A percentile compares a stretch with the other conserved stretches of the same genome.
phyloP scores from a whole-genome alignment of 2,888 invertebrate species.

The Drosophila demipolita region DNA sequence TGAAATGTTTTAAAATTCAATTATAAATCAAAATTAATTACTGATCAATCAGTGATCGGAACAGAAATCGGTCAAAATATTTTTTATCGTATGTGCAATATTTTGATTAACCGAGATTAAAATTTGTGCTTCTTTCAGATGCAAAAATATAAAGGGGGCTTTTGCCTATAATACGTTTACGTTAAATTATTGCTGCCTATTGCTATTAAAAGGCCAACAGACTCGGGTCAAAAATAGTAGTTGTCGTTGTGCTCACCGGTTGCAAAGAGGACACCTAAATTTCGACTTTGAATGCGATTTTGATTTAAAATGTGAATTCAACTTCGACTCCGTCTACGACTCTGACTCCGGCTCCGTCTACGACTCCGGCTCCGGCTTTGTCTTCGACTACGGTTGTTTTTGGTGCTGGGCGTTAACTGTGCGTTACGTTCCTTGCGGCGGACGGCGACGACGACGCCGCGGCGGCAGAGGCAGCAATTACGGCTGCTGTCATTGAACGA shows the following conservation, averaged over 20 bases:
- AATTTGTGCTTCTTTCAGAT: too few relatives aligned
- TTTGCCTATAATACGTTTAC: background rate
- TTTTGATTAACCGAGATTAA: background rate
- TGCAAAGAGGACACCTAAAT: background rate
- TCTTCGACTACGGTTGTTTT: constrained; percentile 15
- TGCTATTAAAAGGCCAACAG: background rate
- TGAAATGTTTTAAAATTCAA: background rate
- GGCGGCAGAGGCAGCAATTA: constrained; percentile 41
- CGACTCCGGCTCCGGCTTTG: constrained; percentile 9
- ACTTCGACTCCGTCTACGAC: constrained; percentile 7
- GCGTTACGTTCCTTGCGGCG: constrained; percentile 32
- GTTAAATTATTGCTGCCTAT: background rate
- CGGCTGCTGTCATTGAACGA: constrained; percentile 69
- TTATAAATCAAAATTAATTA: background rate
- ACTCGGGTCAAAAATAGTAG: background rate
- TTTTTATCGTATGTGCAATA: background rate
- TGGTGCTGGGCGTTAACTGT: constrained; percentile 61
- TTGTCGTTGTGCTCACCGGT: background rate
- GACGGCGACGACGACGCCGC: constrained; percentile 38
- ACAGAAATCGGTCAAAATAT: background rate
- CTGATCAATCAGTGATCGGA: background rate
- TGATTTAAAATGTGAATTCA: background rate
- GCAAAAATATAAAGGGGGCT: background rate
- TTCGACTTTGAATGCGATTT: background rate
- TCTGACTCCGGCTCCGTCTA: constrained; percentile 1